These are phyloP conservation scores for Anguilla anguilla DNA, from an alignment of 2,797 vertebrate genomes.

Conservation along the genomic window DNA sequence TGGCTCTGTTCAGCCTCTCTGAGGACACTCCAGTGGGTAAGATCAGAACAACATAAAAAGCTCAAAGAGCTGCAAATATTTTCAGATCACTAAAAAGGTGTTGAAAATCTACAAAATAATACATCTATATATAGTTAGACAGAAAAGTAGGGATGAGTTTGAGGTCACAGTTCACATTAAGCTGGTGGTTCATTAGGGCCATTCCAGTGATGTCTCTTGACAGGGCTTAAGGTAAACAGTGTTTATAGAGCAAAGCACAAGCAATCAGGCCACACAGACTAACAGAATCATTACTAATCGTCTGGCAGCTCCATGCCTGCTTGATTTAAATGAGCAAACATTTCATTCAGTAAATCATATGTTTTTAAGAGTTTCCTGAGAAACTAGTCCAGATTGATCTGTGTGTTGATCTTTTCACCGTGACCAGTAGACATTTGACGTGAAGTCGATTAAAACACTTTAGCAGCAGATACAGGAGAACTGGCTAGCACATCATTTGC, in stretches of 20 bases:
- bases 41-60: conserved; percentile 46
- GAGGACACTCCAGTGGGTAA: conserved; percentile 91
- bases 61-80: background rate
- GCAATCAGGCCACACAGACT: background rate
- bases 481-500: too few species aligned
- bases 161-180: conserved; percentile 25
- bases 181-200: conserved; percentile 51
- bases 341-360: background rate
- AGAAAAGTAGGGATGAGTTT: background rate
- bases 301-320: background rate
- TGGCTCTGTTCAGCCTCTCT: conserved; percentile 91
- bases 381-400: background rate
- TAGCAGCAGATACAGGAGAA: background rate
- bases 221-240: conserved; percentile 46
- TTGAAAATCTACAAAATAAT: background rate
- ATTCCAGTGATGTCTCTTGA: conserved; percentile 53
- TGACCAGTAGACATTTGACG: background rate
- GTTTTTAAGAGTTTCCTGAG: background rate
- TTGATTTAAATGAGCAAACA: background rate
- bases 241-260: background rate
- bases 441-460: background rate
- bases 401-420: background rate
- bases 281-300: background rate
- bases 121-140: background rate
- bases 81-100: background rate